Conservation (phyloP, 2,113 vertebrate species). For the Dicerorhinus sumatrensis region DNA sequence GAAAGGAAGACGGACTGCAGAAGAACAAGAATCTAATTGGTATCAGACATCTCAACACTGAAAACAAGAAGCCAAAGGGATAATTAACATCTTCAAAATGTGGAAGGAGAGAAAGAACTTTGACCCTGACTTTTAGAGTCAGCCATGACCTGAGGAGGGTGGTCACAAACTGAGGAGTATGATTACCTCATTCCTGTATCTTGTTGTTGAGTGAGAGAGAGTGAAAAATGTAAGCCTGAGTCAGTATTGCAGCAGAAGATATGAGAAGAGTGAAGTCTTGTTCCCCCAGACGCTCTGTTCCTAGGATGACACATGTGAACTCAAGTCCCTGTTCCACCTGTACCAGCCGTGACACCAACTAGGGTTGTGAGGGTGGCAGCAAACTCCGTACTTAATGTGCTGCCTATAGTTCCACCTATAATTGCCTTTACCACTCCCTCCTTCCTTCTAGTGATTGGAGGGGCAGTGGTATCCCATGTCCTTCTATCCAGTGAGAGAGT, state of each 20-base stretch:
- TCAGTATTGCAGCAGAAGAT: not conserved
- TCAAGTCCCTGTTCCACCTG: not conserved
- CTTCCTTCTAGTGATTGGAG: not conserved
- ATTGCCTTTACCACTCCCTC: not conserved
- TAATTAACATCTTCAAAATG: conserved; percentile 15
- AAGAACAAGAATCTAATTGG: conserved; percentile 10
- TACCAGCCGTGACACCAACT: not conserved
- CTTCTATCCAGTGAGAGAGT: not conserved
- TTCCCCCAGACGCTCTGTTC: not conserved
- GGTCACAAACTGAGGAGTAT: not conserved
- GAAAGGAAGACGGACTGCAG: conserved; percentile 32
- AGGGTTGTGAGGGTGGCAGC: not conserved
- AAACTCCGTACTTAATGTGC: not conserved
- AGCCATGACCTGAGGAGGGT: not conserved
- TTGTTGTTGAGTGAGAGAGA: not conserved
- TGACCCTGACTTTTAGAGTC: not conserved
- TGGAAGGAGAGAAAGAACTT: not conserved
- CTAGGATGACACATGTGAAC: not conserved
- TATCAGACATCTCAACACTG: not conserved
- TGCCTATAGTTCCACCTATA: not conserved
- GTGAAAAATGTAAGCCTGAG: not conserved
- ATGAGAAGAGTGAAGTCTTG: not conserved
- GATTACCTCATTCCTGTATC: not conserved
- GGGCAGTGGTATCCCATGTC: not conserved
- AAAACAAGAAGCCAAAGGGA: not conserved